These are phyloP conservation scores for Adineta ricciae DNA, from an alignment of 2,888 invertebrate species.

Conservation along the genomic window DNA sequence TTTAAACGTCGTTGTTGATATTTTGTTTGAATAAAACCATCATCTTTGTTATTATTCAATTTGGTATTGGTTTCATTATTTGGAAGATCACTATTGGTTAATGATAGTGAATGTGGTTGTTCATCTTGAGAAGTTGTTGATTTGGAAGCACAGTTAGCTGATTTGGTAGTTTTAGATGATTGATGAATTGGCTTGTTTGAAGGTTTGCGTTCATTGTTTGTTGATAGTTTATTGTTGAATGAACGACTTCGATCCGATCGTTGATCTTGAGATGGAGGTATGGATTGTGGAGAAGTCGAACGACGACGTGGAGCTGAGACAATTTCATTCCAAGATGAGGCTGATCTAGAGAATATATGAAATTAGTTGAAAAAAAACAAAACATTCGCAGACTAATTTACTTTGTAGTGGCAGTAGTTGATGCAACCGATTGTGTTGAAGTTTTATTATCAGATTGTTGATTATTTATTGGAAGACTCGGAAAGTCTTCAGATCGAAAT, in stretches of 20 bases:
- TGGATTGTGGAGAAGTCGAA: background rate
- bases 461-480: background rate
- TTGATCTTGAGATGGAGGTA: background rate
- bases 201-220: background rate
- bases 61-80: background rate
- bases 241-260: conserved; percentile 11
- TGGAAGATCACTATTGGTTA: background rate
- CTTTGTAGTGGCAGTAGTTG: background rate
- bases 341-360: background rate
- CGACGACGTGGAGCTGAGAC: background rate
- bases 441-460: background rate
- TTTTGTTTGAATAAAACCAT: conserved; percentile 7
- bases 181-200: background rate
- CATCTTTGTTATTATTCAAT: background rate
- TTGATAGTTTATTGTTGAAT: background rate
- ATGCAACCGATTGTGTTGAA: background rate
- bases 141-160: background rate
- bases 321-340: conserved; percentile 2
- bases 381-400: background rate
- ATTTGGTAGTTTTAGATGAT: background rate
- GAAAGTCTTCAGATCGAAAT: conserved; percentile 21
- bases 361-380: too few species aligned
- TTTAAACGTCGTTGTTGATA: background rate
- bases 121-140: background rate
- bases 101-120: background rate